These are phyloP conservation scores for Bubo bubo DNA, from an alignment of 2,113 vertebrate species.

Conservation along the genomic window DNA sequence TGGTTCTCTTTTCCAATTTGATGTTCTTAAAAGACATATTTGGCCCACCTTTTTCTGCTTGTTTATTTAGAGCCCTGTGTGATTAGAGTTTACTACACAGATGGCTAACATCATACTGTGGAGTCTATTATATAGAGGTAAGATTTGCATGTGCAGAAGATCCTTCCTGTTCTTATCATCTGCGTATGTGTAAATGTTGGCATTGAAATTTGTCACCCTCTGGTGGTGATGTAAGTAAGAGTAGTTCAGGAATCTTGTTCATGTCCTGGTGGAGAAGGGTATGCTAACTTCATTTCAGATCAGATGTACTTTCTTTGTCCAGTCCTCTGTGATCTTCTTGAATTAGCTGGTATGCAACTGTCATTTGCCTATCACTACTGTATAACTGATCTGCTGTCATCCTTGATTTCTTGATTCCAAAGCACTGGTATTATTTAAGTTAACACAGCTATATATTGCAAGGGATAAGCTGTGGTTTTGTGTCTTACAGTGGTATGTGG, in stretches of 20 bases:
- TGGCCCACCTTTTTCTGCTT: neutral
- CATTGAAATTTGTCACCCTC: neutral
- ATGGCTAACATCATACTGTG: neutral
- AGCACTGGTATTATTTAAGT: neutral
- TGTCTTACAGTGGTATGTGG: accelerated
- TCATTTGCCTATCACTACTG: neutral
- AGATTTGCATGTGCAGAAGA: neutral
- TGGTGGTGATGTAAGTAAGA: neutral
- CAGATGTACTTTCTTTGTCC: neutral
- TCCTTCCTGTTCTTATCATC: neutral
- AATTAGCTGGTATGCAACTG: neutral
- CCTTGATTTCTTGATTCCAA: neutral
- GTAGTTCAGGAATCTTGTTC: neutral
- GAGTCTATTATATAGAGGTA: neutral
- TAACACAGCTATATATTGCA: neutral
- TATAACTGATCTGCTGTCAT: neutral
- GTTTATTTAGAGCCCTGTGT: neutral
- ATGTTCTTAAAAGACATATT: neutral
- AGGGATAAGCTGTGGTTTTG: neutral
- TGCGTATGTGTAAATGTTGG: neutral
- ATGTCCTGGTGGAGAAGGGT: neutral
- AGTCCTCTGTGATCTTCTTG: neutral
- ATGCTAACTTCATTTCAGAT: neutral
- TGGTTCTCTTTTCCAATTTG: neutral
- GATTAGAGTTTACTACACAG: neutral